Percentiles rank a stretch among this genome's conserved stretches.
These are phyloP conservation scores for Pseudolycoriella hygida DNA, from an alignment of 2,888 invertebrate species.

Conservation along the genomic window DNA sequence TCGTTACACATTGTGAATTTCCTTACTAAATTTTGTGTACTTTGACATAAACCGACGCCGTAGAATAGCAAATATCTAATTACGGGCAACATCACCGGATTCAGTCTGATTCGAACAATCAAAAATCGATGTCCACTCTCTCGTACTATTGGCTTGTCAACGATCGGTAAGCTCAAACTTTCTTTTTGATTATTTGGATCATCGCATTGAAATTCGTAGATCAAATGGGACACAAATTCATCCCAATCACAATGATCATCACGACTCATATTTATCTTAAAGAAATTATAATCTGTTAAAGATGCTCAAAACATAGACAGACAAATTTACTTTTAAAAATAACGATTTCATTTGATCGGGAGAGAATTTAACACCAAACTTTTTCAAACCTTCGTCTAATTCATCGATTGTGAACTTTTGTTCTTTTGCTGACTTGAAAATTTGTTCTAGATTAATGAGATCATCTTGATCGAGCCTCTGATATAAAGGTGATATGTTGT, in stretches of 20 bases:
- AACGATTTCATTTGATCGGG: constrained; percentile 41
- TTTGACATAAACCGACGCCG: too few relatives aligned
- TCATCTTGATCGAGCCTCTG: constrained; percentile 15
- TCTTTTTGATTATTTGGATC: constrained; percentile 44
- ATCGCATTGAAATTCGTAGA: constrained; percentile 51
- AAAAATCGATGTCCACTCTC: constrained; percentile 52
- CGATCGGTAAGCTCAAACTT: constrained; percentile 43
- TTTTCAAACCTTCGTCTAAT: constrained; percentile 17
- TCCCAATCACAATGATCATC: constrained; percentile 48
- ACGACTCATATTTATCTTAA: constrained; percentile 38
- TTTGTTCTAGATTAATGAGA: constrained; percentile 15
- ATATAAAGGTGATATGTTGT: too few relatives aligned
- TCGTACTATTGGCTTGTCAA: constrained; percentile 36
- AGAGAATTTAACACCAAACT: constrained; percentile 17
- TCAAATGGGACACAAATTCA: constrained; percentile 58
- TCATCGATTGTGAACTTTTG: constrained; percentile 16
- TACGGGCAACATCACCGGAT: constrained; percentile 32
- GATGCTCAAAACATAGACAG: constrained; percentile 2
- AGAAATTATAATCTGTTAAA: constrained; percentile 15
- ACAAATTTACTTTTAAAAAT: constrained; percentile 37
- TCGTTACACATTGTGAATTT: too few relatives aligned
- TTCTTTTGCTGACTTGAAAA: constrained; percentile 14
- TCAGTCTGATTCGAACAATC: constrained; percentile 44
- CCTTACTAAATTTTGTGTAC: too few relatives aligned
- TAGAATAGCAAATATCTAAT: constrained; percentile 1